A percentile compares a stretch with the other conserved stretches of the same genome.
These are phyloP conservation scores for Lomographa bimaculata DNA, from an alignment of 2,888 invertebrate genomes.

Conservation along the genomic window DNA sequence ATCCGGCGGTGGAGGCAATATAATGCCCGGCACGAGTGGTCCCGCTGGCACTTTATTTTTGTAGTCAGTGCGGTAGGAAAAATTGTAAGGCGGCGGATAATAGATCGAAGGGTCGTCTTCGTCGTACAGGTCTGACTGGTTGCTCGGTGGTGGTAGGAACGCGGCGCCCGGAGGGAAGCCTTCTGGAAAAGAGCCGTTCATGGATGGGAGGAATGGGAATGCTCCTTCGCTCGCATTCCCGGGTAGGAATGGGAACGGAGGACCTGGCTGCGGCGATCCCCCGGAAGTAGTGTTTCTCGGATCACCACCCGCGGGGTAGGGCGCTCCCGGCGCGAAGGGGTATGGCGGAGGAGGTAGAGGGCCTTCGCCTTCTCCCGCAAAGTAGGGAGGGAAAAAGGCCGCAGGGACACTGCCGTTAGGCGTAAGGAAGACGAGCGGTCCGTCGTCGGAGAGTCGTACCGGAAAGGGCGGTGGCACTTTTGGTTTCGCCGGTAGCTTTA, in stretches of 20 bases:
- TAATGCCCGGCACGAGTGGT: conserved; percentile 94
- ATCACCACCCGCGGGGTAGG: conserved; percentile 83
- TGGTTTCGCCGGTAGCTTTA: conserved; percentile 92
- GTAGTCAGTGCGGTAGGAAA: conserved; percentile 91
- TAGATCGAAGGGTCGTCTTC: conserved; percentile 96
- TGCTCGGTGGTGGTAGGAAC: conserved; percentile 87
- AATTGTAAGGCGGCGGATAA: conserved; percentile 96
- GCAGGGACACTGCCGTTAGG: conserved; percentile 90
- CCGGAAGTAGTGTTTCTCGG: conserved; percentile 86
- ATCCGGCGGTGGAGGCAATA: conserved; percentile 94
- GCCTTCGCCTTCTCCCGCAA: conserved; percentile 85
- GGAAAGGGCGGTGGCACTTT: conserved; percentile 97
- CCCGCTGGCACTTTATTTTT: conserved; percentile 91
- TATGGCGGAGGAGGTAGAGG: conserved; percentile 80
- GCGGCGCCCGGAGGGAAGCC: conserved; percentile 82
- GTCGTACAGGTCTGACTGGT: conserved; percentile 90
- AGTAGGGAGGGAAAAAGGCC: conserved; percentile 86
- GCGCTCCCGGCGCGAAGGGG: conserved; percentile 83
- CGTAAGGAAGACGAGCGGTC: conserved; percentile 94
- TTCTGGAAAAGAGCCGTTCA: conserved; percentile 84
- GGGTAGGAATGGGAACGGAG: conserved; percentile 85
- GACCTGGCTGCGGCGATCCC: conserved; percentile 85
- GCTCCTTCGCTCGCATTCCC: conserved; percentile 83
- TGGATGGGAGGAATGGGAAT: conserved; percentile 81
- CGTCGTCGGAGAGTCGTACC: conserved; percentile 92